Percentiles rank a stretch among this genome's conserved stretches.
Conservation (phyloP, 2,797 vertebrate genomes). For the Bradypus variegatus region DNA sequence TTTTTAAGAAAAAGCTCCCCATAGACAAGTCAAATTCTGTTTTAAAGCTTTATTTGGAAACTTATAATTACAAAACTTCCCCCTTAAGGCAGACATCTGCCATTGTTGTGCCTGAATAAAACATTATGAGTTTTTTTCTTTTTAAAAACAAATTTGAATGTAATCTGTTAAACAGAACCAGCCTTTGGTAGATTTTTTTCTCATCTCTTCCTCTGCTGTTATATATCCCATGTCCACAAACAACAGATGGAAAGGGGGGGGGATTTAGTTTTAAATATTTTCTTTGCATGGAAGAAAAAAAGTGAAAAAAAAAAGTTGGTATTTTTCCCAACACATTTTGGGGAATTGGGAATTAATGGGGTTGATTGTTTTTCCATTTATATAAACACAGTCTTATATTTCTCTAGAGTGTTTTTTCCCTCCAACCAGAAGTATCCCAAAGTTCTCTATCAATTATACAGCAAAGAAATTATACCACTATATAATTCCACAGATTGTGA, state of each 20-base stretch:
- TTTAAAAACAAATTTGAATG: conserved; percentile 1
- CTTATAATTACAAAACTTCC: background rate
- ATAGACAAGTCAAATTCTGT: background rate
- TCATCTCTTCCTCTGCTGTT: background rate
- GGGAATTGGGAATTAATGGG: background rate
- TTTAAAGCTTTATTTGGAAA: conserved; percentile 5
- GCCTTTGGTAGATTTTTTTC: conserved; percentile 13
- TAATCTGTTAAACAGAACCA: conserved; percentile 43
- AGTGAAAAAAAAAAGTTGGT: background rate
- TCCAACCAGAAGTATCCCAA: background rate
- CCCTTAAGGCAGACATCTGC: background rate
- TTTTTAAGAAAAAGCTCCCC: background rate
- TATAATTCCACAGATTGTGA: conserved; percentile 10
- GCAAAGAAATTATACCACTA: conserved; percentile 29
- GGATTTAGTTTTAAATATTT: conserved; percentile 3
- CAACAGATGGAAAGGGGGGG: background rate
- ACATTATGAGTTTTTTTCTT: background rate
- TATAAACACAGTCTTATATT: conserved; percentile 3
- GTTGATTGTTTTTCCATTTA: background rate
- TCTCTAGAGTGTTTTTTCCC: background rate
- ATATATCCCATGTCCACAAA: background rate
- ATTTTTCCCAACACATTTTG: background rate
- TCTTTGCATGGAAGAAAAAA: background rate
- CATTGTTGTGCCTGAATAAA: conserved; percentile 14
- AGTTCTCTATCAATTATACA: conserved; percentile 34